phyloP scores from a whole-genome alignment of 2,888 invertebrate genomes.

The Sminthurides aquaticus region DNA sequence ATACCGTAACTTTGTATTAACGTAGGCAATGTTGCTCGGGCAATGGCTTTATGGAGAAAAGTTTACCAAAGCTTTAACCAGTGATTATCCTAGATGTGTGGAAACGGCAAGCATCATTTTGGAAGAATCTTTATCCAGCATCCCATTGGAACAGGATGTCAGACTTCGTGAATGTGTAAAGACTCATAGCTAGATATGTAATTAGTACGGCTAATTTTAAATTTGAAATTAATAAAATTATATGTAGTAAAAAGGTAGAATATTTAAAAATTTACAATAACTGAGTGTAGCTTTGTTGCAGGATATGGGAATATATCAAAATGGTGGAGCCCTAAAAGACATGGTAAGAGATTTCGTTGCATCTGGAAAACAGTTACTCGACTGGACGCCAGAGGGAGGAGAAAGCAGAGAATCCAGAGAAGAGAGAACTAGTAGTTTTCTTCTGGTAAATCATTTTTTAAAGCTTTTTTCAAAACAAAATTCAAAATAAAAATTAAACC shows the following conservation, averaged over 20 bases:
- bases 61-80: constrained; percentile 12
- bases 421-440: too few relatives aligned
- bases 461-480: too few relatives aligned
- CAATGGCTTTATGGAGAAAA: constrained; percentile 10
- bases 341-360: neutral
- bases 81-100: constrained; percentile 12
- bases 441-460: too few relatives aligned
- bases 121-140: neutral
- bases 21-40: constrained; percentile 11
- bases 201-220: too few relatives aligned
- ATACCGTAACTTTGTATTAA: neutral
- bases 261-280: too few relatives aligned
- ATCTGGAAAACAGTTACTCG: neutral
- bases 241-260: too few relatives aligned
- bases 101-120: constrained; percentile 15
- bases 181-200: too few relatives aligned
- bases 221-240: too few relatives aligned
- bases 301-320: constrained; percentile 6
- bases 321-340: neutral
- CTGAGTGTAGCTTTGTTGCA: too few relatives aligned
- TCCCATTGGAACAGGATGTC: neutral
- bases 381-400: neutral
- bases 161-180: neutral
- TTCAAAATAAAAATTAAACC: too few relatives aligned
- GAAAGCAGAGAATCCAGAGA: neutral